phyloP scores from a whole-genome alignment of 1,140 invertebrate genomes.

The Penaeus chinensis region DNA sequence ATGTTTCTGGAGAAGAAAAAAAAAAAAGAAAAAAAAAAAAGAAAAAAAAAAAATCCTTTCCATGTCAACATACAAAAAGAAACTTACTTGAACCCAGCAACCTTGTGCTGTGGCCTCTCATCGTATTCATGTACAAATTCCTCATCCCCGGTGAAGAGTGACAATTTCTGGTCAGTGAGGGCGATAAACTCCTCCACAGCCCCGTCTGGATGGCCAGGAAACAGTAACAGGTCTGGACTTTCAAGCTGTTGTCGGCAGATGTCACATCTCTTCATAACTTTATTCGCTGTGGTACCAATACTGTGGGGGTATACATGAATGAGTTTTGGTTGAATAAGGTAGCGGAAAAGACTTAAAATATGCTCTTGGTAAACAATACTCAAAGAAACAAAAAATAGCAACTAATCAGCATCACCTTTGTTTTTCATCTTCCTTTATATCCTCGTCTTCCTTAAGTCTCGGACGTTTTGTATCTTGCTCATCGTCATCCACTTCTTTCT shows the following conservation, averaged over 20 bases:
- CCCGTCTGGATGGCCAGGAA: conserved; percentile 80
- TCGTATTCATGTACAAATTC: conserved; percentile 71
- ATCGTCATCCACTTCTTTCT: not conserved
- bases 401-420: not conserved
- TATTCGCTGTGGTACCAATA: not conserved
- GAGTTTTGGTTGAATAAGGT: not conserved
- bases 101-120: conserved; percentile 76
- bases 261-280: conserved; percentile 67
- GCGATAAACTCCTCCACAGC: conserved; percentile 82
- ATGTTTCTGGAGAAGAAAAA: no score
- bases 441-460: conserved; percentile 3
- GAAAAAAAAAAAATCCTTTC: no score
- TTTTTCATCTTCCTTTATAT: not conserved
- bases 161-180: conserved; percentile 80
- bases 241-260: conserved; percentile 76
- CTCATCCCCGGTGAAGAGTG: conserved; percentile 77
- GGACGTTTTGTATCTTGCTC: conserved; percentile 24
- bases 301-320: not conserved
- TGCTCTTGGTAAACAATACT: not conserved
- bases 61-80: conserved; percentile 22
- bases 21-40: no score
- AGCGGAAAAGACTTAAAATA: no score
- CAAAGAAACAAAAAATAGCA: not conserved
- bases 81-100: conserved; percentile 72
- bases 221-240: conserved; percentile 76